Percentiles rank a stretch among this genome's conserved stretches.
These are phyloP conservation scores for Cataglyphis albicans DNA, from an alignment of 2,888 invertebrate genomes.

Conservation along the genomic window DNA sequence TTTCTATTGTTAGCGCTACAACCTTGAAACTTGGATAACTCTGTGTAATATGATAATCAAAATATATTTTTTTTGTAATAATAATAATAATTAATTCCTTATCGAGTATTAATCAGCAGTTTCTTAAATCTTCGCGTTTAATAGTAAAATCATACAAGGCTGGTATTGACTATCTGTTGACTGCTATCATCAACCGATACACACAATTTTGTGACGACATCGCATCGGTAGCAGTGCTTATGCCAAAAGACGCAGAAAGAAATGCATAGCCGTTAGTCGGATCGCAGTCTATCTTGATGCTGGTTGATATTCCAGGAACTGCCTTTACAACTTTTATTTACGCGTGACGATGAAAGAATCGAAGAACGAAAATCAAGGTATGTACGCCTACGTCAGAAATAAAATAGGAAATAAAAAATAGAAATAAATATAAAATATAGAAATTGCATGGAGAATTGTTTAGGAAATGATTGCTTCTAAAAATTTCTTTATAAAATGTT, in stretches of 20 bases:
- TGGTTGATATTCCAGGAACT: not conserved
- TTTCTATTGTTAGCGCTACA: too few relatives aligned
- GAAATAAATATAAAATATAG: too few relatives aligned
- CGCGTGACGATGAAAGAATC: not conserved
- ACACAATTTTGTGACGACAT: not conserved
- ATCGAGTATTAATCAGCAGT: too few relatives aligned
- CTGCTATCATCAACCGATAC: slow-evolving; percentile 1
- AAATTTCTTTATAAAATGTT: not conserved
- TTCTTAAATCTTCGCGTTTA: not conserved
- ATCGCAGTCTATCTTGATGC: not conserved
- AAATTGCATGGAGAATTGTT: not conserved
- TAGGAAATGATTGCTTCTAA: not conserved
- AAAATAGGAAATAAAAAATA: not conserved
- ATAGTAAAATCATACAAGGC: not conserved
- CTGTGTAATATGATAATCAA: too few relatives aligned
- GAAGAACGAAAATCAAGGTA: slow-evolving; percentile 38
- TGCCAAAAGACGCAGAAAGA: slow-evolving; percentile 16
- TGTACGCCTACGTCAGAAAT: not conserved
- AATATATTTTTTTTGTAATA: too few relatives aligned
- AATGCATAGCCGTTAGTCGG: not conserved
- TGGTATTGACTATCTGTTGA: not conserved
- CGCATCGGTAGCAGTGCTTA: not conserved
- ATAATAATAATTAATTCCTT: too few relatives aligned
- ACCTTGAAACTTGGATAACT: too few relatives aligned
- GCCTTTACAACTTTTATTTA: not conserved